Conservation (phyloP, 2,113 vertebrate species). For the Phycodurus eques region DNA sequence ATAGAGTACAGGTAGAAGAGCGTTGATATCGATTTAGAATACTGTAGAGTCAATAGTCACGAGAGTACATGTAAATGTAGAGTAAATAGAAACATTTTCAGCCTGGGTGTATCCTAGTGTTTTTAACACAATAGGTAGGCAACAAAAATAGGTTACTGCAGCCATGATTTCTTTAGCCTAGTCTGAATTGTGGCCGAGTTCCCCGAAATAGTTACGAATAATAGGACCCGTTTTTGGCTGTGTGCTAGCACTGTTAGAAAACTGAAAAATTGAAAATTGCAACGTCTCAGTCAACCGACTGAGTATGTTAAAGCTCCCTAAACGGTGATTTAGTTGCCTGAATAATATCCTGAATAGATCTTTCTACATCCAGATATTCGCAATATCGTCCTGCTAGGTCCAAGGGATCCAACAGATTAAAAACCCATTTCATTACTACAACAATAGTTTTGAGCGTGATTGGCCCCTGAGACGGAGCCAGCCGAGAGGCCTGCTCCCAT, state of each 20-base stretch:
- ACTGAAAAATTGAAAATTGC: neutral
- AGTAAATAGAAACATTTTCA: too few species aligned
- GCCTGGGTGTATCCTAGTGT: too few species aligned
- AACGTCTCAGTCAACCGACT: neutral
- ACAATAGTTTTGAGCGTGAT: neutral
- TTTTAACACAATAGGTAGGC: too few species aligned
- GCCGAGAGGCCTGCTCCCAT: conserved; percentile 36
- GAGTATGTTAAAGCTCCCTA: neutral
- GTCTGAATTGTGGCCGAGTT: too few species aligned
- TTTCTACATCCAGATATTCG: neutral
- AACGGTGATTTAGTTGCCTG: neutral
- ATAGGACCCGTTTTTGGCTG: too few species aligned
- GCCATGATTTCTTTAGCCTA: too few species aligned
- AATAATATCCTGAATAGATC: neutral
- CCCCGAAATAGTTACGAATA: too few species aligned
- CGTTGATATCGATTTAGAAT: too few species aligned
- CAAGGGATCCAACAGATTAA: neutral
- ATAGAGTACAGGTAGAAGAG: neutral
- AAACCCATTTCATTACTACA: neutral
- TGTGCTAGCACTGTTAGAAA: neutral
- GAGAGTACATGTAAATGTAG: too few species aligned
- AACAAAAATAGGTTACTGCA: too few species aligned
- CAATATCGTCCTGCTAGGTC: neutral
- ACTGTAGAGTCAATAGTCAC: too few species aligned
- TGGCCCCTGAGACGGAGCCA: neutral